Evolutionary conservation across 2,888 invertebrate genomes (phyloP).

Genomic region (Lepidocyrtinus sp.): DNA sequence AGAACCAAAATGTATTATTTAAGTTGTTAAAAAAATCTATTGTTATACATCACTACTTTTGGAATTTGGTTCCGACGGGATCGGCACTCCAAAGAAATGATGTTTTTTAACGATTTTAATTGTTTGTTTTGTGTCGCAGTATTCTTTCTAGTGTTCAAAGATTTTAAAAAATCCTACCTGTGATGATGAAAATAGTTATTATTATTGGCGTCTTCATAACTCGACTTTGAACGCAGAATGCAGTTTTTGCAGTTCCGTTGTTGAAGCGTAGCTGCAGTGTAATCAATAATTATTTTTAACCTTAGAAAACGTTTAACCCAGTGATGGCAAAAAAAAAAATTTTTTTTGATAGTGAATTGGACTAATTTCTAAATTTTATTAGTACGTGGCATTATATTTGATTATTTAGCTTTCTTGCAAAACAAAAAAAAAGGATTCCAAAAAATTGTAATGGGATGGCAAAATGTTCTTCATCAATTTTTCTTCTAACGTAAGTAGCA

Average conservation of each 20-base stretch:
- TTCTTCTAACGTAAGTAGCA: slow-evolving; percentile 7
- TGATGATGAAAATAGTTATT: slow-evolving; percentile 38
- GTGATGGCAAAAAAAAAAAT: slow-evolving; percentile 14
- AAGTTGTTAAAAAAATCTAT: slow-evolving; percentile 23
- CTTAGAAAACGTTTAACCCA: slow-evolving; percentile 29
- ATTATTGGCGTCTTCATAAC: slow-evolving; percentile 11
- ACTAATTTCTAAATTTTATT: neutral
- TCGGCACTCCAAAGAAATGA: slow-evolving; percentile 43
- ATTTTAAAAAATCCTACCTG: slow-evolving; percentile 33
- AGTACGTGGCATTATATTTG: neutral
- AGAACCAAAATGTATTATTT: slow-evolving; percentile 16
- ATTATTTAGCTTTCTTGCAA: slow-evolving; percentile 14
- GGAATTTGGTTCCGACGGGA: slow-evolving; percentile 57
- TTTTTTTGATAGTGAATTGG: neutral
- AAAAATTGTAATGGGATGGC: slow-evolving; percentile 64
- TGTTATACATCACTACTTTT: neutral
- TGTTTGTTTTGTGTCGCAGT: slow-evolving; percentile 54
- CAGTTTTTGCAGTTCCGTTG: neutral
- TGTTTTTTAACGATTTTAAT: slow-evolving; percentile 51
- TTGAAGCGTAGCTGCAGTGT: neutral
- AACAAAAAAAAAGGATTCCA: slow-evolving; percentile 17
- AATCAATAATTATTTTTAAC: slow-evolving; percentile 10
- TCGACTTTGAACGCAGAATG: slow-evolving; percentile 10
- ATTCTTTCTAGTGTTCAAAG: slow-evolving; percentile 61
- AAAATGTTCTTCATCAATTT: slow-evolving; percentile 51